Conservation (phyloP, 2,888 invertebrate genomes). For the Lottia gigantea region DNA sequence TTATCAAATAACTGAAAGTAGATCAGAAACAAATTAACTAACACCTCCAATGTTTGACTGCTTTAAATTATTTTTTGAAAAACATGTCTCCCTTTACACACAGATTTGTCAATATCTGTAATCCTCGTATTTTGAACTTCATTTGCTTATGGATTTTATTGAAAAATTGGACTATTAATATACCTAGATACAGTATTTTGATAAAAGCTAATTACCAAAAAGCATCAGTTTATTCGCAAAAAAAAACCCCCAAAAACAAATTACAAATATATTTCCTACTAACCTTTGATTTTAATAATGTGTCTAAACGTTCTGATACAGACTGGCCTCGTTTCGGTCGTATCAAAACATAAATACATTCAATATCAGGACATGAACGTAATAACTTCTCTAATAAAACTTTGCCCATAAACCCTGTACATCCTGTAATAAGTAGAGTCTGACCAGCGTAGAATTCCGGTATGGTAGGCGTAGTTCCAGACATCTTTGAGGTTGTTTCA, state of each 20-base stretch:
- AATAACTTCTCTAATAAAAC: conserved; percentile 87
- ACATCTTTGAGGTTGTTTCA: background rate
- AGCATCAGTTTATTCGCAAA: too few relatives aligned
- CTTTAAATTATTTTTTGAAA: too few relatives aligned
- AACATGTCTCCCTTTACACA: background rate
- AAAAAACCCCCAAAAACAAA: too few relatives aligned
- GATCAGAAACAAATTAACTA: background rate
- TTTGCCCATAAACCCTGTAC: conserved; percentile 94
- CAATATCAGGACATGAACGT: conserved; percentile 81
- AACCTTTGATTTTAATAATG: conserved; percentile 83
- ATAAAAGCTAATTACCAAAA: too few relatives aligned
- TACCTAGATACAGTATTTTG: too few relatives aligned
- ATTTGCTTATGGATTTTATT: too few relatives aligned
- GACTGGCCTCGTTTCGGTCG: conserved; percentile 79
- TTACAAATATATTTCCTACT: conserved; percentile 62
- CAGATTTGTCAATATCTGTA: too few relatives aligned
- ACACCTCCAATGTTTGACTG: too few relatives aligned
- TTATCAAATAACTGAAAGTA: conserved; percentile 64
- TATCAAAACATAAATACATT: conserved; percentile 81
- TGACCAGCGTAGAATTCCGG: conserved; percentile 77
- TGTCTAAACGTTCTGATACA: conserved; percentile 76
- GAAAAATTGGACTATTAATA: too few relatives aligned
- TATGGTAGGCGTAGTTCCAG: conserved; percentile 23
- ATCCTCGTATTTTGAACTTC: too few relatives aligned
- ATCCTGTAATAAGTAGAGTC: conserved; percentile 90